Base-by-base conservation (phyloP, 1,140 invertebrate species). In the Orius laevigatus region DNA sequence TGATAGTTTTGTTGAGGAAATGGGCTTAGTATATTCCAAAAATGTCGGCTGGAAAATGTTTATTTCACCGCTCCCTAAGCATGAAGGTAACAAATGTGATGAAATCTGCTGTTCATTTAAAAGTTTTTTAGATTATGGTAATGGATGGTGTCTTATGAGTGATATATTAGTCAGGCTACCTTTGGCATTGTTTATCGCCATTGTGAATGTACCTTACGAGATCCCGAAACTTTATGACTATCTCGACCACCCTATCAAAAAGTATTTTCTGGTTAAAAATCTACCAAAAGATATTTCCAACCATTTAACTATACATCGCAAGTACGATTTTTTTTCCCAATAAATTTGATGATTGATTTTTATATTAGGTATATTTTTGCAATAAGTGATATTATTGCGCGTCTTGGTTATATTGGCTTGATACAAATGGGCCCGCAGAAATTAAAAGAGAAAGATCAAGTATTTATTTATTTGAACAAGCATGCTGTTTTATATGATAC, bases 61-160 rank as follows among this genome's bases (percentile, higher is more conserved):
- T 58, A 62, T 88, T 9, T 74, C 78, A 2, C 75, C 80, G 1
- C 57, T 87, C 34, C 78, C 75, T 1, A 57, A 62, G 38, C 75
- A 84, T 57, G 59, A 56, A 34, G 70, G 70, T 72, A 53, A 31
- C 56, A 10, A 44, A 20, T 40, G 5, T 35, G 8, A 5, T 32
- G 6, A 47, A 8, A 36, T 10, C 5, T 47, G 11, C 5, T 41
- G 35, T 34, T 18, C 19, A 40, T 39, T 35, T 40, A 18, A n/a
- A n/a, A n/a, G n/a, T n/a, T n/a, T 58, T 57, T 42, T 53, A 62
- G 67, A 53, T 70, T 34, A 81, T 73, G 63, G 64, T 68, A 1
- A 60, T n/a, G 83, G 84, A 14, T 88, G 83, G 82, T 68, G 72
- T n/a, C 66, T 81, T 38, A 68, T 86, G 53, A 73, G 72, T 51